Base-by-base conservation (phyloP, 2,888 invertebrate genomes). In the Psococerastis gibbosa region DNA sequence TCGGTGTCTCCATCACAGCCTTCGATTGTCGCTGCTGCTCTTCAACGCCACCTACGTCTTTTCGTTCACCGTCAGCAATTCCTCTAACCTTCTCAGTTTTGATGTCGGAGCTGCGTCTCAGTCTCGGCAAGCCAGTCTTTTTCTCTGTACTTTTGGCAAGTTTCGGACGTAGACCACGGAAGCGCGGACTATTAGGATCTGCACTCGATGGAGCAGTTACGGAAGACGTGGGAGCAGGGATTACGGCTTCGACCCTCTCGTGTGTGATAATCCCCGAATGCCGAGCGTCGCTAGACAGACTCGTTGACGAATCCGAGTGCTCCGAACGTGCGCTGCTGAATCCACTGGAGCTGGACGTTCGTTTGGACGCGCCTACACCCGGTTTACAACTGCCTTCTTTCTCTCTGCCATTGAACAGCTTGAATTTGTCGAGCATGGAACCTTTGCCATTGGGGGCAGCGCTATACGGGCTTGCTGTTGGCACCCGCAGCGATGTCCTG, bases 401-500 rank as follows among this genome's bases (percentile, higher is more conserved):
- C 55, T 75, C 68, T 56, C 73, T 67, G 54, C 70, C 66, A 57
- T 85, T 85, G 61, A 91, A 89, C 43, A 91, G 70, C 60, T 89
- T 91, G 55, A 91, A 71, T 60, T 89, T 91, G 59, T 91, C 91
- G 54, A 91, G 68, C 78, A 91, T 88, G 46, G 88, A 88, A 62
- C 84, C 81, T 60, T 79, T 84, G 38, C 51, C 52, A 48, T 63
- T 62, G 44, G 64, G 60, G 45, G 64, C 59, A 55, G 67, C 60
- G 49, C 53, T 47, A 49, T 63, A 60, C 1, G 62, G 60, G 35
- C 53, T 54, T 45, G 51, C 50, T 9, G 50, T 20, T 44, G 35
- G 50, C 45, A 42, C 47, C 38, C 27, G 49, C 17, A 44, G 50
- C 22, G 31, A 60, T 57, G 58, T 46, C 55, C 48, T 43, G 55